Evolutionary conservation across 2,797 vertebrate genomes (phyloP).

Genomic region (Acanthopagrus latus): DNA sequence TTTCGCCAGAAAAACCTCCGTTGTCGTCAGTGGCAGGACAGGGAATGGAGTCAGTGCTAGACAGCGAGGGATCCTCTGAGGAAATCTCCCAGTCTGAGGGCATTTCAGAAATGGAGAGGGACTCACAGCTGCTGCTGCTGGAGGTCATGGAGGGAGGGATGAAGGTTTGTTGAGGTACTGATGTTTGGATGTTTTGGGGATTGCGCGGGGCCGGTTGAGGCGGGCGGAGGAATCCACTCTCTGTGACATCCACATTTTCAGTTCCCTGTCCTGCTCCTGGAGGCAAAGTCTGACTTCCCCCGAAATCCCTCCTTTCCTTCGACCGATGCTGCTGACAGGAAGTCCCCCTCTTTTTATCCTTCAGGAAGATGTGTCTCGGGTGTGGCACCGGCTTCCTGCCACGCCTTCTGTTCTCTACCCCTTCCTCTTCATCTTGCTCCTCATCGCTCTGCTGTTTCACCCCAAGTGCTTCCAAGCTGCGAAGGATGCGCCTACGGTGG

Average conservation of each 20-base stretch:
- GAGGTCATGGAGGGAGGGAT: slow-evolving; percentile 12
- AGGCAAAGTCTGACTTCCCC: slow-evolving; percentile 66
- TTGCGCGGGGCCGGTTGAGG: slow-evolving; percentile 57
- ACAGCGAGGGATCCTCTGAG: slow-evolving; percentile 49
- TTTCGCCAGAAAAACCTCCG: slow-evolving; percentile 85
- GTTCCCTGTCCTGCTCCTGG: slow-evolving; percentile 54
- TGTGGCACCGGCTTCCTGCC: slow-evolving; percentile 49
- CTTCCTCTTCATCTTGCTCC: slow-evolving; percentile 37
- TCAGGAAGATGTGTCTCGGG: slow-evolving; percentile 74
- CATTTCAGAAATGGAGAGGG: slow-evolving; percentile 63
- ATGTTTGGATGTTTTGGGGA: slow-evolving; percentile 42
- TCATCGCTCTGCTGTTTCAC: slow-evolving; percentile 21
- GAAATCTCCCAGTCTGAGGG: slow-evolving; percentile 71
- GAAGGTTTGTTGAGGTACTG: rapidly evolving
- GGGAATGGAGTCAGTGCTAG: slow-evolving; percentile 40
- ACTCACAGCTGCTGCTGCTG: slow-evolving; percentile 70
- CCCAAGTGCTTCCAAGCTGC: slow-evolving; percentile 85
- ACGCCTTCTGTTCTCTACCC: neutral
- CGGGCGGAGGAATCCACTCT: rapidly evolving
- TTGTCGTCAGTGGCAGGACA: slow-evolving; percentile 35
- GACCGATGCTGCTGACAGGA: slow-evolving; percentile 44
- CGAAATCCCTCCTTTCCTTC: slow-evolving; percentile 18
- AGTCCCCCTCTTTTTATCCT: slow-evolving; percentile 51
- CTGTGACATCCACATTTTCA: neutral
- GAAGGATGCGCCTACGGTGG: slow-evolving; percentile 92